Evolutionary conservation across 1,140 invertebrate genomes (phyloP), one percentile per base, ranked within the genome.

Genomic region (Trichogramma pretiosum): DNA sequence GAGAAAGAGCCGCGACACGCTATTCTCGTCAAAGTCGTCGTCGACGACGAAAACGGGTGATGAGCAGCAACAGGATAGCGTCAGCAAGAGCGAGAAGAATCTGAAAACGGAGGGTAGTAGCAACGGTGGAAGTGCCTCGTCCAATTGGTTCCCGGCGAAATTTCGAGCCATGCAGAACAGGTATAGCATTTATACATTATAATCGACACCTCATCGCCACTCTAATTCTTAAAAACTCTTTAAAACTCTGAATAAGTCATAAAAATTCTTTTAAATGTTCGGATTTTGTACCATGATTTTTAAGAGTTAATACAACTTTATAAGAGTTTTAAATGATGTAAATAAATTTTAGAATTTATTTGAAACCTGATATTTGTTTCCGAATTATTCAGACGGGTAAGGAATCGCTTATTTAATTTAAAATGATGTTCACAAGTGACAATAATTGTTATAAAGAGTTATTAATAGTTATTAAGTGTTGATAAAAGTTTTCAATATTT

Each of bases 121-220:
- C 50, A 3, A 69, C 76, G 37, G n/a, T n/a, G n/a, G n/a, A n/a
- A n/a, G n/a, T n/a, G n/a, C n/a, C n/a, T 76, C 78, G 2, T 69
- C 69, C 2, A 70, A 65, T 22, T 84, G 81, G 66, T 62, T 85
- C 16, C 77, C 81, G 0, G 79, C 80, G 5, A 83, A 83, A 65
- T 65, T 85, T 38, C 73, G 76, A 43, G 81, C 81, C 5, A 84
- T 84, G 74, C 83, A 82, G 14, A 81, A 84, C 57, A 77, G 49
- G 48, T 50, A 13, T 7, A 28, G 11, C 11, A 28, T 28, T 7
- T 28, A 28, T 7, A 28, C 5, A 75, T 62, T 68, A 66, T 50
- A 7, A 28, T 28, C 24, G 24, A 28, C 5, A 28, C 5, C 24
- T 11, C 24, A 28, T 28, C n/a, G n/a, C n/a, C n/a, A 28, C 24